phyloP scores from a whole-genome alignment of 2,797 vertebrate species.

The Anguilla marmorata region DNA sequence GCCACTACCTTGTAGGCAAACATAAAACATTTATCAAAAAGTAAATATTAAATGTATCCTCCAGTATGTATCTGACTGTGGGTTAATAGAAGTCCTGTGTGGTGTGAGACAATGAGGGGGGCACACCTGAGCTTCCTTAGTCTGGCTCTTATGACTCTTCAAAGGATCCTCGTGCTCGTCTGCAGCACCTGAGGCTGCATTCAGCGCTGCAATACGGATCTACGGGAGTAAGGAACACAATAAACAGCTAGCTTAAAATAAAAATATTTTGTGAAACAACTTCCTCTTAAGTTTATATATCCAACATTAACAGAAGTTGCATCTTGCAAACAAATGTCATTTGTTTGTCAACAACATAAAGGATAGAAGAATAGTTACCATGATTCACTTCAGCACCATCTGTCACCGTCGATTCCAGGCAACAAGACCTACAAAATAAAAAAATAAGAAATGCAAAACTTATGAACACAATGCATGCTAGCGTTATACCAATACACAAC shows the following conservation, averaged over 20 bases:
- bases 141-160: constrained; percentile 87
- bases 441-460: not conserved
- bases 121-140: constrained; percentile 93
- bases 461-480: not conserved
- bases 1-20: not conserved
- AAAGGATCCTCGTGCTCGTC: constrained; percentile 89
- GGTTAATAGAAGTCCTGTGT: not conserved
- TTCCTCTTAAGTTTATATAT: not conserved
- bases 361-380: not conserved
- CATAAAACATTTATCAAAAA: not conserved
- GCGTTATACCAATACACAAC: not conserved
- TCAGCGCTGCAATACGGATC: constrained; percentile 96
- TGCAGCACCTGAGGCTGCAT: constrained; percentile 83
- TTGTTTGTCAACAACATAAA: not conserved
- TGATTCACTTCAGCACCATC: constrained; percentile 17
- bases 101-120: not conserved
- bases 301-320: not conserved
- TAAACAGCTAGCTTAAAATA: not conserved
- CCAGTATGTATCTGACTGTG: not conserved
- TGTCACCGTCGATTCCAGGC: not conserved
- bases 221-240: constrained; percentile 46
- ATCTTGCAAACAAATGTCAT: not conserved
- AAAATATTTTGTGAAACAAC: not conserved
- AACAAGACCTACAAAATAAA: not conserved
- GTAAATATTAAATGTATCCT: not conserved